Percentiles rank a stretch among this genome's conserved stretches.
Conservation (phyloP, 2,888 invertebrate genomes). For the Cephalotes varians region DNA sequence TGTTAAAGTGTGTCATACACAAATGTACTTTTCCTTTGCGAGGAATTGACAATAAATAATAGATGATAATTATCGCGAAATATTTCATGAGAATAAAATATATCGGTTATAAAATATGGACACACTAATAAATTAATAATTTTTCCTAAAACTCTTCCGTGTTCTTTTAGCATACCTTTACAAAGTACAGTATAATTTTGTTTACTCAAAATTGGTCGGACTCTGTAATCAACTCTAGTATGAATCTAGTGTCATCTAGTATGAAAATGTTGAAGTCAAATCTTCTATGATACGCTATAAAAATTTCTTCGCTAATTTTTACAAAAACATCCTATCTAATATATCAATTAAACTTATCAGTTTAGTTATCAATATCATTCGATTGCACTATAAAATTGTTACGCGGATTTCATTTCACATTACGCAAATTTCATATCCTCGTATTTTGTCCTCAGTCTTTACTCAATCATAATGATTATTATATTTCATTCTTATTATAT, state of each 20-base stretch:
- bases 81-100: neutral
- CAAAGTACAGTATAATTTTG: neutral
- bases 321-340: neutral
- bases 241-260: neutral
- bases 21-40: neutral
- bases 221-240: neutral
- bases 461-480: neutral
- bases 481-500: neutral
- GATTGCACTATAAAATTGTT: neutral
- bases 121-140: neutral
- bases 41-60: neutral
- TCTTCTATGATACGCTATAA: neutral
- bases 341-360: neutral
- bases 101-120: neutral
- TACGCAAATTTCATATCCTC: too few species aligned
- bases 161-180: neutral
- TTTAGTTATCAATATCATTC: neutral
- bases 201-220: neutral
- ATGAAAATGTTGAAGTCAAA: neutral
- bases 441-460: constrained; percentile 18
- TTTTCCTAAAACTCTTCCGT: neutral
- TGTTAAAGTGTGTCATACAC: neutral
- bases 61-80: neutral
- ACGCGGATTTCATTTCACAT: neutral
- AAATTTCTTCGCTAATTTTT: neutral